Evolutionary conservation across 2,797 vertebrate species (phyloP).

Genomic region (Gymnodraco acuticeps): DNA sequence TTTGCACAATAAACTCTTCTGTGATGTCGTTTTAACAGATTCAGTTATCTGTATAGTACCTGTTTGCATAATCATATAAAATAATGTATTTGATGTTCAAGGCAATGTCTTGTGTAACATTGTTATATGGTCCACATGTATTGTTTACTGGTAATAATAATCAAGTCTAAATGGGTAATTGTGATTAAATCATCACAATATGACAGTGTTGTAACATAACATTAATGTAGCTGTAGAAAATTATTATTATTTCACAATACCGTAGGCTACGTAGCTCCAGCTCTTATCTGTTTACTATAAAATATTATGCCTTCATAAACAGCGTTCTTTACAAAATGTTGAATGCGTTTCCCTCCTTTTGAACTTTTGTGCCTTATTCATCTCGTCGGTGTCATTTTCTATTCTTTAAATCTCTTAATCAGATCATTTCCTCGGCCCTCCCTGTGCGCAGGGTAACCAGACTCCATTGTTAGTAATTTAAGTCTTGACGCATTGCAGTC

Average conservation of each 20-base stretch:
- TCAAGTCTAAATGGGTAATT: not conserved
- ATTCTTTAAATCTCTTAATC: constrained; percentile 52
- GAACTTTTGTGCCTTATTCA: not conserved
- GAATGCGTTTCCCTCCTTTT: not conserved
- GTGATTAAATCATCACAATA: not conserved
- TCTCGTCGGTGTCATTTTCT: constrained; percentile 14
- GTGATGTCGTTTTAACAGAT: not conserved
- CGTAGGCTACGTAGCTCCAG: constrained; percentile 4
- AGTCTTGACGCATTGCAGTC: constrained; percentile 76
- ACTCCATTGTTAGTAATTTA: constrained; percentile 78
- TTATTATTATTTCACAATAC: not conserved
- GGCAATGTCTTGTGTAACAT: not conserved
- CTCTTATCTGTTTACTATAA: not conserved
- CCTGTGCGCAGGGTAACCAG: constrained; percentile 68
- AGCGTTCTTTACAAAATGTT: not conserved
- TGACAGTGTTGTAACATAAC: not conserved
- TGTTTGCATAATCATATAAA: constrained; percentile 10
- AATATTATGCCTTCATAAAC: not conserved
- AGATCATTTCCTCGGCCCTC: constrained; percentile 53
- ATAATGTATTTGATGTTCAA: not conserved
- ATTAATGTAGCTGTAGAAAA: not conserved
- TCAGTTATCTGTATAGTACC: not conserved
- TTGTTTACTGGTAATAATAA: not conserved
- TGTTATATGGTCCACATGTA: not conserved
- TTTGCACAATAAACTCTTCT: not conserved